Evolutionary conservation across 2,888 invertebrate genomes (phyloP).

Genomic region (Tigriopus californicus): DNA sequence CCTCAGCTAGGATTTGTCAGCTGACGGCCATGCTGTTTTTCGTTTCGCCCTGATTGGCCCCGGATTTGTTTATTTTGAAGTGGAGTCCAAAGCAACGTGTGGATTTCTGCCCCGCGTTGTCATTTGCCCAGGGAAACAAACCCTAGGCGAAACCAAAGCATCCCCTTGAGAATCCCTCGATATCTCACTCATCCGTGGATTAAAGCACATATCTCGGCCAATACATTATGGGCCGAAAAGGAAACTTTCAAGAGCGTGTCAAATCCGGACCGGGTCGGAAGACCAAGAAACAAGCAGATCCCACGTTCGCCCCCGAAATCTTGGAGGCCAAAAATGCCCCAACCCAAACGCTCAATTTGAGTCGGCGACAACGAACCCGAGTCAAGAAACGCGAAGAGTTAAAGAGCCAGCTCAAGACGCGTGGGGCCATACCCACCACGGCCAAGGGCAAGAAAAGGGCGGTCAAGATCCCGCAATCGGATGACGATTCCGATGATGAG

Average conservation of each 20-base stretch:
- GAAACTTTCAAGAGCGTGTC: constrained; percentile 44
- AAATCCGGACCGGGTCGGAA: constrained; percentile 72
- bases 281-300: constrained; percentile 65
- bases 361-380: neutral
- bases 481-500: neutral
- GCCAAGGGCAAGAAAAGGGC: neutral
- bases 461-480: neutral
- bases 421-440: neutral
- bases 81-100: no score
- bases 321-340: neutral
- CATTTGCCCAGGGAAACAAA: no score
- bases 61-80: no score
- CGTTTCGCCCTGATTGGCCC: no score
- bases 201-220: no score
- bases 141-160: no score
- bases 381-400: neutral
- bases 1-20: no score
- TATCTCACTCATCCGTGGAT: no score
- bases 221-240: constrained; percentile 60
- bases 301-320: constrained; percentile 31
- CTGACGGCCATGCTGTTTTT: no score
- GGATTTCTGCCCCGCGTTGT: no score
- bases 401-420: neutral
- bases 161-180: no score
- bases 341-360: neutral